A percentile compares a stretch with the other conserved stretches of the same genome.
Conservation (phyloP, 2,797 vertebrate species). For the Spea hammondii region DNA sequence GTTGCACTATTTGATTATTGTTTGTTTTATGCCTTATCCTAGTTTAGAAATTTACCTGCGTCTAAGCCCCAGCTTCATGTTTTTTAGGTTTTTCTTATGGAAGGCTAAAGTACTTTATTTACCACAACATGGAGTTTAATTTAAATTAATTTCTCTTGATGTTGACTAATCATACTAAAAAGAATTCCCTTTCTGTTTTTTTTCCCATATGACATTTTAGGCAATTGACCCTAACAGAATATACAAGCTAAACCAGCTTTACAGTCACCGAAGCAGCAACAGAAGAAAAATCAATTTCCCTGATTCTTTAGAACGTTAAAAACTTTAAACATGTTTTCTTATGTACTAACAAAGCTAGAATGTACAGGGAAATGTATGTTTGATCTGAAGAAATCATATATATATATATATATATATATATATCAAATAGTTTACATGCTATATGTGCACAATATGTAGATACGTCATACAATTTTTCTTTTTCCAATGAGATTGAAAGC, state of each 20-base stretch:
- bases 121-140: slow-evolving; percentile 18
- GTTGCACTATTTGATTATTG: slow-evolving; percentile 17
- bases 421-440: no score
- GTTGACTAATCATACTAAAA: slow-evolving; percentile 35
- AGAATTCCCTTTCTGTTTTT: background rate
- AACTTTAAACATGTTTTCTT: background rate
- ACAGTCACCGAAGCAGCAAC: slow-evolving; percentile 41
- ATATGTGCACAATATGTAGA: no score
- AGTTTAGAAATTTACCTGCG: background rate
- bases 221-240: slow-evolving; percentile 45
- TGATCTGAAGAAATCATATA: no score
- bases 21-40: background rate
- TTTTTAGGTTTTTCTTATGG: no score
- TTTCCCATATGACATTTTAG: slow-evolving; percentile 29
- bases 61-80: background rate
- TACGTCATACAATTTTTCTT: no score
- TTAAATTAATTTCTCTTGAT: slow-evolving; percentile 9
- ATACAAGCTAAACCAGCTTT: slow-evolving; percentile 34
- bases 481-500: no score
- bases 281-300: slow-evolving; percentile 45
- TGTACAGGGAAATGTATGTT: background rate
- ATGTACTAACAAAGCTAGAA: slow-evolving; percentile 1
- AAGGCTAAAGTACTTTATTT: background rate
- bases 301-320: slow-evolving; percentile 28
- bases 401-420: no score